Conservation (phyloP, 2,888 invertebrate species). For the Phyllotreta cruciferae region DNA sequence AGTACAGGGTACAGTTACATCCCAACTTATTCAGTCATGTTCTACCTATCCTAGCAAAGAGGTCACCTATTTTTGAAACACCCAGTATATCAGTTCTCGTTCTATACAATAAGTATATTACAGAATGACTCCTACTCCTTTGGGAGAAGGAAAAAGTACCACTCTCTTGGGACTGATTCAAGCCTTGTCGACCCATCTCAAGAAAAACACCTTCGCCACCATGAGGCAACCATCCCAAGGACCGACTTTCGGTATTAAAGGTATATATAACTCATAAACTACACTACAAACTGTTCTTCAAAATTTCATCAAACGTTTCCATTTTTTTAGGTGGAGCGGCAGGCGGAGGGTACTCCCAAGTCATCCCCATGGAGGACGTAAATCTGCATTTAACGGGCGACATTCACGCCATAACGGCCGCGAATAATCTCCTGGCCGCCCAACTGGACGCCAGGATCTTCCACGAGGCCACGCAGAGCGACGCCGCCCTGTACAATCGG, state of each 20-base stretch:
- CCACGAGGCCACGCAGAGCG: constrained; percentile 93
- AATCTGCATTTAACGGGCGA: constrained; percentile 98
- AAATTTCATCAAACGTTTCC: not conserved
- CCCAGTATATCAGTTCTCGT: not conserved
- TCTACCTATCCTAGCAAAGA: too few species aligned
- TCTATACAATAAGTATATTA: not conserved
- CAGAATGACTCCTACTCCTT: constrained; percentile 96
- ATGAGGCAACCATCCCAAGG: constrained; percentile 98
- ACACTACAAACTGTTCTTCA: not conserved
- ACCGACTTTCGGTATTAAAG: constrained; percentile 98
- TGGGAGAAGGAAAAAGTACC: constrained; percentile 99
- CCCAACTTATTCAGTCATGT: too few species aligned
- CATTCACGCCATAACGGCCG: constrained; percentile 98
- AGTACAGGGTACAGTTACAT: too few species aligned
- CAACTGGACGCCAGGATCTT: constrained; percentile 96
- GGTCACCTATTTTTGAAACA: too few species aligned
- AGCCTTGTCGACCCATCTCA: constrained; percentile 84
- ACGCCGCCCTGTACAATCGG: constrained; percentile 83
- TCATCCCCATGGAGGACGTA: constrained; percentile 99
- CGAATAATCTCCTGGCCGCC: constrained; percentile 97
- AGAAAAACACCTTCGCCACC: constrained; percentile 89
- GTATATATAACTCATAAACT: constrained; percentile 30
- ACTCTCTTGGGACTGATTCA: constrained; percentile 92
- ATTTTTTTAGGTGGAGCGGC: constrained; percentile 83
- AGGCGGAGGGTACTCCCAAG: constrained; percentile 96